phyloP scores from a whole-genome alignment of 2,888 invertebrate species.

The Erpobdella octoculata region DNA sequence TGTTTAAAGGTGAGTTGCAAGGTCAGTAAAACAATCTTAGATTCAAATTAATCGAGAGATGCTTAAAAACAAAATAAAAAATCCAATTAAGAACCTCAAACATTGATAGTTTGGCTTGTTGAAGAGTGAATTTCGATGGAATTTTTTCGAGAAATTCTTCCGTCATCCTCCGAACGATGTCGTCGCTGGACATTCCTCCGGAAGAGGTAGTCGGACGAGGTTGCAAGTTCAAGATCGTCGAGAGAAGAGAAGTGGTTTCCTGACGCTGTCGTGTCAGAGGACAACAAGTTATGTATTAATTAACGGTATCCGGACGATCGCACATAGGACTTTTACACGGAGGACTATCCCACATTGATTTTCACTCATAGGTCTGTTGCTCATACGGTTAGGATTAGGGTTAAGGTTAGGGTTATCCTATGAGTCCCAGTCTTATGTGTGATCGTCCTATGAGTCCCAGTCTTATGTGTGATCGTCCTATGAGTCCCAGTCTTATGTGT shows the following conservation, averaged over 20 bases:
- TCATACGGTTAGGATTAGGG: too few species aligned
- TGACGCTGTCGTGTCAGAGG: constrained; percentile 57
- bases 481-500: too few species aligned
- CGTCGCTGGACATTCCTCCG: constrained; percentile 65
- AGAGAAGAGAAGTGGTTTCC: constrained; percentile 67
- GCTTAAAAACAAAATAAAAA: neutral
- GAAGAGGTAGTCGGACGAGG: constrained; percentile 60
- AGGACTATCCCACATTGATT: too few species aligned
- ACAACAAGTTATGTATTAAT: too few species aligned
- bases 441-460: too few species aligned
- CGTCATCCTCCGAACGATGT: constrained; percentile 70
- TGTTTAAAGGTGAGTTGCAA: constrained; percentile 45
- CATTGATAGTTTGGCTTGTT: constrained; percentile 61
- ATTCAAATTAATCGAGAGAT: neutral
- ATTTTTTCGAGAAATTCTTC: constrained; percentile 63
- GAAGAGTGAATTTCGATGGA: constrained; percentile 60
- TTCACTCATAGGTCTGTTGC: too few species aligned
- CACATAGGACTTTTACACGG: too few species aligned
- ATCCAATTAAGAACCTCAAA: constrained; percentile 42
- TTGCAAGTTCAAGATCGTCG: constrained; percentile 71
- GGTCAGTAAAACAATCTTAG: neutral
- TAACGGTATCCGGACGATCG: too few species aligned
- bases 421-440: too few species aligned
- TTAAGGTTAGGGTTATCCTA: too few species aligned
- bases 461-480: too few species aligned